A percentile compares a stretch with the other conserved stretches of the same genome.
These are phyloP conservation scores for Oscheius sp. DNA, from an alignment of 2,888 invertebrate species.

Conservation along the genomic window DNA sequence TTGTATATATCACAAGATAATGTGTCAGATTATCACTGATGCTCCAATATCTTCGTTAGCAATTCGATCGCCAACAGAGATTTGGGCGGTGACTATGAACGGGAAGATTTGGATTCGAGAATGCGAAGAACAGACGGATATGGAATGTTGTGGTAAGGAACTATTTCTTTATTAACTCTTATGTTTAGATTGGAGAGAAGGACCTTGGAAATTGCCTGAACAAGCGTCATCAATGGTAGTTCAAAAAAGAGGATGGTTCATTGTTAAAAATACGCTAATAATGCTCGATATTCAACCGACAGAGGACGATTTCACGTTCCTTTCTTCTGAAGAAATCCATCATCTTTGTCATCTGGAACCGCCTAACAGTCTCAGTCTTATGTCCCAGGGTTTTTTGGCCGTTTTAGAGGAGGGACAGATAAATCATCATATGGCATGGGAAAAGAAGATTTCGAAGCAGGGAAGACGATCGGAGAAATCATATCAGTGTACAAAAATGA, in stretches of 20 bases:
- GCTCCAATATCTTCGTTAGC: conserved; percentile 8
- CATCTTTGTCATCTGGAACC: not conserved
- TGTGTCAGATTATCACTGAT: conserved; percentile 24
- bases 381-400: not conserved
- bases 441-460: conserved; percentile 1
- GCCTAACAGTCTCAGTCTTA: conserved; percentile 2
- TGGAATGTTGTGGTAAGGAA: conserved; percentile 27
- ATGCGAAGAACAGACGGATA: conserved; percentile 29
- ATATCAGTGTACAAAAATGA: not conserved
- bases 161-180: not conserved
- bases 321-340: not conserved
- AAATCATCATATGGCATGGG: conserved; percentile 9
- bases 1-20: not conserved
- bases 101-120: conserved; percentile 16
- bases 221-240: not conserved
- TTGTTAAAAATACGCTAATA: not conserved
- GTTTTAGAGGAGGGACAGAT: conserved; percentile 13
- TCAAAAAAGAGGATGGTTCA: conserved; percentile 4
- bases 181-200: not conserved
- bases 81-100: conserved; percentile 15
- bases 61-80: conserved; percentile 1
- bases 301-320: not conserved
- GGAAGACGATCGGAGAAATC: not conserved
- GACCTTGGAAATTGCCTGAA: not conserved
- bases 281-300: conserved; percentile 1